A percentile compares a stretch with the other conserved stretches of the same genome.
These are phyloP conservation scores for Pangasius sanitwongsei DNA, from an alignment of 2,797 vertebrate genomes.

Conservation along the genomic window DNA sequence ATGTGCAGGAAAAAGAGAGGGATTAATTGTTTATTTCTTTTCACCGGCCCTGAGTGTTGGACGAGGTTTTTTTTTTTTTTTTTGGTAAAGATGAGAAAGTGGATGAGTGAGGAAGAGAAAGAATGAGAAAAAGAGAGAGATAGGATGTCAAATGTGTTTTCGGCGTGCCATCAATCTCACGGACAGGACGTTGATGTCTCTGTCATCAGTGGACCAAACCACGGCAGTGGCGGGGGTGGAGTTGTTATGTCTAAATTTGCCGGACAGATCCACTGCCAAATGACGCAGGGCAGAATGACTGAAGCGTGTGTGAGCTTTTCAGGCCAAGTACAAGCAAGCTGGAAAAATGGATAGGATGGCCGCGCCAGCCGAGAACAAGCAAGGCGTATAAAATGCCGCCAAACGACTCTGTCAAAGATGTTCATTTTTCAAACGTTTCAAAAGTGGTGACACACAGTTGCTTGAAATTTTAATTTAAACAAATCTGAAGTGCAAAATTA, in stretches of 20 bases:
- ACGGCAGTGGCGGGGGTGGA: conserved; percentile 54
- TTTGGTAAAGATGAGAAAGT: conserved; percentile 15
- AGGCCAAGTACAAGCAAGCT: conserved; percentile 9
- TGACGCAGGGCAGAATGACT: conserved; percentile 34
- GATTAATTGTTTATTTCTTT: conserved; percentile 79
- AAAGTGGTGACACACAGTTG: conserved; percentile 28
- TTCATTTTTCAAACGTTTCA: conserved; percentile 4
- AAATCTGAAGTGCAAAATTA: conserved; percentile 18
- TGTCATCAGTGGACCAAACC: conserved; percentile 61
- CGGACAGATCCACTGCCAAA: conserved; percentile 54
- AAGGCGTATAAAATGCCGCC: conserved; percentile 7
- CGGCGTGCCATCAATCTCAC: conserved; percentile 62
- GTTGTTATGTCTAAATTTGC: conserved; percentile 67
- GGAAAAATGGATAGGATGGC: background rate
- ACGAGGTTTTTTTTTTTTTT: conserved; percentile 5
- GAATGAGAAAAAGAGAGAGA: conserved; percentile 51
- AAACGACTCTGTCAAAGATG: background rate
- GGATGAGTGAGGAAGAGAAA: conserved; percentile 41
- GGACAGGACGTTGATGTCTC: conserved; percentile 65
- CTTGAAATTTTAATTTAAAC: conserved; percentile 22
- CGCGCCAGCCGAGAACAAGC: background rate
- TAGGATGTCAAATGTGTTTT: conserved; percentile 51
- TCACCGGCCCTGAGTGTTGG: conserved; percentile 62
- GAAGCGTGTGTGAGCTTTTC: background rate
- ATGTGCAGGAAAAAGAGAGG: conserved; percentile 68